Base-by-base conservation (phyloP, 2,888 invertebrate genomes). In the Macrosiphum euphorbiae region DNA sequence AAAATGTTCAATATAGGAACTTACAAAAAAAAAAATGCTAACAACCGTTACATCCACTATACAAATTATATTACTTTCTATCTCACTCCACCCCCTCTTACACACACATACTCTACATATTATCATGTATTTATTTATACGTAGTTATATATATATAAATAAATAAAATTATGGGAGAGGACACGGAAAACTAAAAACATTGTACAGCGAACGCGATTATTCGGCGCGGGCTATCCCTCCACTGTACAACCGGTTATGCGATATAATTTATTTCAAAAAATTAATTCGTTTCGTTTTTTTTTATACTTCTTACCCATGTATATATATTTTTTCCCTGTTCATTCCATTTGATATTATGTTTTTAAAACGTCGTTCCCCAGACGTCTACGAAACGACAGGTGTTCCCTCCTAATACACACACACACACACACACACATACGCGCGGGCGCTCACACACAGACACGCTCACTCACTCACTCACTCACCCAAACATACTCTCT, bases 261-360 rank as follows among this genome's bases (percentile, higher is more conserved):
- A 92, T 92, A 92, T 92, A 92, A 92, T 92, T 92, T 92, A 92
- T 92, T 92, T 92, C 88, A 8, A 92, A 92, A 92, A 92, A 92
- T 92, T 92, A 92, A 92, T 92, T 92, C 92, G 78, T 92, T 92
- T 92, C 88, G 92, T 88, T 92, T 92, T 88, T 88, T 58, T 88
- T 88, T 84, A 85, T 91, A 86, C 47, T 87, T 52, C 50, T 52
- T 87, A 87, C 28, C 88, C 88, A 55, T 88, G 67, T 88, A 44
- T 86, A 90, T 50, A 78, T 61, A 41, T 87, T 87, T 92, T 50
- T 87, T 87, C 88, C 41, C 44, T 28, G 78, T 41, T 88, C 88
- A 78, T 88, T 88, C 88, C n/a, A 55, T 88, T 58, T 47, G 86
- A 92, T 92, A 86, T 86, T 88, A 92, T 78, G 88, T 92, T 92